A percentile compares a stretch with the other conserved stretches of the same genome.
phyloP scores from a whole-genome alignment of 2,888 invertebrate genomes.

The Lasioglossum marginatum region DNA sequence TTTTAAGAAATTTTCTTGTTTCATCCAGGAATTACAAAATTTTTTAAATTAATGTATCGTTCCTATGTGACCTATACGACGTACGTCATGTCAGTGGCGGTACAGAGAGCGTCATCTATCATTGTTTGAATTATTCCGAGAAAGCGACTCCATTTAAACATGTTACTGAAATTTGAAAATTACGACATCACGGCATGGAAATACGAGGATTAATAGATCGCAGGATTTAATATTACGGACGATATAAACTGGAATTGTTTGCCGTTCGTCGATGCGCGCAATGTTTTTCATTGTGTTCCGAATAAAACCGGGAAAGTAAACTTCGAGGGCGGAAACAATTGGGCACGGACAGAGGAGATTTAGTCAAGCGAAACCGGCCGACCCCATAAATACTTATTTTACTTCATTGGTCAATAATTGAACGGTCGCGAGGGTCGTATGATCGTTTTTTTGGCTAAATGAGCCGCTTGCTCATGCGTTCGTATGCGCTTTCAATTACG shows the following conservation, averaged over 20 bases:
- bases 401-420: conserved; percentile 45
- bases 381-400: conserved; percentile 51
- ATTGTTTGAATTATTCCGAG: background rate
- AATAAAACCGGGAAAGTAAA: background rate
- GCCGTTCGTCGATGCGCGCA: background rate
- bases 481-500: conserved; percentile 36
- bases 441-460: conserved; percentile 32
- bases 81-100: too few relatives aligned
- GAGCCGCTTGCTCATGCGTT: background rate
- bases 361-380: conserved; percentile 11
- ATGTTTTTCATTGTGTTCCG: background rate
- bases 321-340: conserved; percentile 30
- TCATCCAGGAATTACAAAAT: background rate
- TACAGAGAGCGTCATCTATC: background rate
- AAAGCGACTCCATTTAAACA: background rate
- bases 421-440: background rate
- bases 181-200: background rate
- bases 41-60: background rate
- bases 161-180: background rate
- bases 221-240: background rate
- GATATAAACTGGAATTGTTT: background rate
- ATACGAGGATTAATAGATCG: background rate
- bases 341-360: conserved; percentile 23
- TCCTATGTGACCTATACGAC: background rate
- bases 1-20: background rate